Evolutionary conservation across 2,797 vertebrate species (phyloP), one percentile per base, ranked within the genome.

Genomic region (Echiichthys vipera): DNA sequence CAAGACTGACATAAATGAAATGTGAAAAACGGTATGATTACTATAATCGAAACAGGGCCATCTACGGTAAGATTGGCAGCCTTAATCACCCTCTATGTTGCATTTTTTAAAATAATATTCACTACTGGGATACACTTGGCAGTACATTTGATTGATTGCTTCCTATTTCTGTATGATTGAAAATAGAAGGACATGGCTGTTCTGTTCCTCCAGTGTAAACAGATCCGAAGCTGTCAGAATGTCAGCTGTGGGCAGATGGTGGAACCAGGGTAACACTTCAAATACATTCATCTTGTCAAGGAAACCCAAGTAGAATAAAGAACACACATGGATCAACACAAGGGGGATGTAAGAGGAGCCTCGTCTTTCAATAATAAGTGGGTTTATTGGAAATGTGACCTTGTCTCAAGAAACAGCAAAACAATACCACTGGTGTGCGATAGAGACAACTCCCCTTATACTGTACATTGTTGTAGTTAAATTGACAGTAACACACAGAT

Each of bases 201-300:
- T 43, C 43, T 51, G 70, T 42, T 71, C 25, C 50, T 71, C 36
- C 37, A 53, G 27, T 71, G 66, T 69, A 79, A 81, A 84, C 40
- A 77, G 53, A 76, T 63, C 22, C 4, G 11, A 56, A 42, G 62
- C 58, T 78, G 59, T 65, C 74, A 54, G 45, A 42, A 36, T 55
- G 30, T 68, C 43, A 36, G 39, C 50, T 42, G 65, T 58, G 51
- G 56, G 50, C 25, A 50, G 45, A 70, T 4, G 29, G 57, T 14
- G 32, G 51, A 62, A 72, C 39, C 39, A 63, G 15, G 42, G 42
- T 54, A 49, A 64, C 40, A 78, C 50, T 65, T 77, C 49, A 78
- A 72, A n/a, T 67, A 56, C 40, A 64, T 59, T 66, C 29, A 70
- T 67, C 72, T 57, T 58, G 55, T 61, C 67, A 61, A 47, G 7